These are phyloP conservation scores for Neuroterus valhalla DNA, from an alignment of 1,140 invertebrate genomes.

Conservation along the genomic window DNA sequence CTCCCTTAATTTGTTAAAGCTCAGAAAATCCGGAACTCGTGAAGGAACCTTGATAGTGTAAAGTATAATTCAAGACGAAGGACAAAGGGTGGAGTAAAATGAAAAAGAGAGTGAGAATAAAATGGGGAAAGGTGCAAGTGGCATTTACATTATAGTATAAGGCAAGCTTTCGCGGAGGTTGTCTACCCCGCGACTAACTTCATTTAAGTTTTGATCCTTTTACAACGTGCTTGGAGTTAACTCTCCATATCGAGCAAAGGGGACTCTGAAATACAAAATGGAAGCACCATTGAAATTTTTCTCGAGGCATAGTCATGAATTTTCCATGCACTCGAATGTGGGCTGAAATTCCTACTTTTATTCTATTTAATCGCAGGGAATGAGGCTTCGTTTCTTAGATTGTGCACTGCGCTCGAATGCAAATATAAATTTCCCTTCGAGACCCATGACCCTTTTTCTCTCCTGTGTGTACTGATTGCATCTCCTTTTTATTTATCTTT, in stretches of 20 bases:
- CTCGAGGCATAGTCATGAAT: constrained; percentile 35
- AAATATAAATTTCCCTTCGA: constrained; percentile 39
- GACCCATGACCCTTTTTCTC: constrained; percentile 38
- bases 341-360: constrained; percentile 34
- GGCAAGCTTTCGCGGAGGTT: constrained; percentile 4
- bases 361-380: constrained; percentile 39
- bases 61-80: constrained; percentile 41
- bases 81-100: constrained; percentile 18
- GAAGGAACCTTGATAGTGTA: constrained; percentile 4
- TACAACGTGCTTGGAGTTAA: constrained; percentile 34
- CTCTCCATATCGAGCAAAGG: constrained; percentile 46
- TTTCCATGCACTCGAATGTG: constrained; percentile 7
- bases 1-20: not conserved
- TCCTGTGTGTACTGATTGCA: not conserved
- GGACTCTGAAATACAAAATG: constrained; percentile 31
- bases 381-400: constrained; percentile 38
- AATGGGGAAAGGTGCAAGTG: constrained; percentile 24
- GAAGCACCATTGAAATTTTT: constrained; percentile 28
- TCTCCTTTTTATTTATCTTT: constrained; percentile 36
- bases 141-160: constrained; percentile 24
- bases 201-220: constrained; percentile 53
- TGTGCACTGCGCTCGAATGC: constrained; percentile 43
- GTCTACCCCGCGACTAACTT: constrained; percentile 45
- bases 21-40: not conserved
- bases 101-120: constrained; percentile 30